Conservation (phyloP, 2,797 vertebrate genomes). For the Liparis tanakae region DNA sequence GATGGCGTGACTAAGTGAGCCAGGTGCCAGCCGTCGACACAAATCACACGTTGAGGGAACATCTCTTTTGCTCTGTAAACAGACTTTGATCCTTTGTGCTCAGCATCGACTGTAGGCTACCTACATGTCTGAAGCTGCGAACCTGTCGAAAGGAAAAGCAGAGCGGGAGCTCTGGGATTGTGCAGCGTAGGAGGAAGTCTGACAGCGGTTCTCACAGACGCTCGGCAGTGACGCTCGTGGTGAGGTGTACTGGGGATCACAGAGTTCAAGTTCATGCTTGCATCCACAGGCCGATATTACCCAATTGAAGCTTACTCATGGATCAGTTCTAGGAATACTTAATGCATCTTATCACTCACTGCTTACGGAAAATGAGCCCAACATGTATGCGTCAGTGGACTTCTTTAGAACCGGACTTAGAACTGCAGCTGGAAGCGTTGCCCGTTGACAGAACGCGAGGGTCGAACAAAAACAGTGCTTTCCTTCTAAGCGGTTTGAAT, state of each 20-base stretch:
- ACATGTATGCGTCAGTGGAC: too few species aligned
- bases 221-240: neutral
- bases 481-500: neutral
- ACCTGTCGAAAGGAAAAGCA: neutral
- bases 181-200: conserved; percentile 43
- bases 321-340: too few species aligned
- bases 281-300: too few species aligned
- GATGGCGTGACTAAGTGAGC: neutral
- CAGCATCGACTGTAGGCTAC: neutral
- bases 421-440: neutral
- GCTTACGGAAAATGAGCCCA: neutral
- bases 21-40: neutral
- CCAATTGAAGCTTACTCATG: neutral
- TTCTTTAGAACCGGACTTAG: neutral
- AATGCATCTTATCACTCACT: neutral
- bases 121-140: neutral
- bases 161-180: neutral
- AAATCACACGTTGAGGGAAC: neutral
- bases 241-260: neutral
- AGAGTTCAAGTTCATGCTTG: neutral
- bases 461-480: too few species aligned
- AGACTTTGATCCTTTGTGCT: neutral
- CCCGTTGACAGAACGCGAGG: neutral
- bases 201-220: conserved; percentile 22
- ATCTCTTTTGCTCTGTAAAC: too few species aligned